These are phyloP conservation scores for Sebastes aleutianus DNA, from an alignment of 2,797 vertebrate species.

Conservation along the genomic window DNA sequence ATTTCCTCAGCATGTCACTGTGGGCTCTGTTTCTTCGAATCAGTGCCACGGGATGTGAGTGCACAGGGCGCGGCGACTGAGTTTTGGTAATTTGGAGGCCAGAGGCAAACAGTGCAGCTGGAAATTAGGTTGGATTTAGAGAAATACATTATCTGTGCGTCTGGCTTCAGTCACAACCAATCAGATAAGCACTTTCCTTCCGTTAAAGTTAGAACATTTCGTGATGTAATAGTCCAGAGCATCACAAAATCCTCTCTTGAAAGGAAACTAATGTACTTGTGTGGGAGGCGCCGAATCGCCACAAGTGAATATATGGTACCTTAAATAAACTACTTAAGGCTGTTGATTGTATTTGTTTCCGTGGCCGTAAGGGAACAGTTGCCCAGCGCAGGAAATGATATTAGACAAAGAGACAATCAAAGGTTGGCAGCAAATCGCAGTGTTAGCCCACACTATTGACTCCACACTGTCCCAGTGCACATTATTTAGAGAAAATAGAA, in stretches of 20 bases:
- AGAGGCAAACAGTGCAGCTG: constrained; percentile 49
- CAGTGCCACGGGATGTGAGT: constrained; percentile 23
- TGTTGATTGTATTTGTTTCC: constrained; percentile 62
- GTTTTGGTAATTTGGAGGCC: constrained; percentile 49
- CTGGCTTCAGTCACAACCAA: constrained; percentile 61
- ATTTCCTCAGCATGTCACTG: constrained; percentile 37
- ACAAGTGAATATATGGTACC: constrained; percentile 54
- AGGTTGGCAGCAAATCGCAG: constrained; percentile 48
- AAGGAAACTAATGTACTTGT: constrained; percentile 54
- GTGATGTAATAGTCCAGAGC: constrained; percentile 55
- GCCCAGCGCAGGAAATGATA: constrained; percentile 56
- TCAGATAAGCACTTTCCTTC: constrained; percentile 62
- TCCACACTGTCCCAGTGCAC: constrained; percentile 23
- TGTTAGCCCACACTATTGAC: constrained; percentile 57
- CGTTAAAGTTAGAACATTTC: constrained; percentile 49
- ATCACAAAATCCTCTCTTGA: constrained; percentile 47
- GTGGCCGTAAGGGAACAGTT: constrained; percentile 55
- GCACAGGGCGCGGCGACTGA: constrained; percentile 30
- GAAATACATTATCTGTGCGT: constrained; percentile 59
- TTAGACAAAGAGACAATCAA: constrained; percentile 59
- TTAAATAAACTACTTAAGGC: constrained; percentile 63
- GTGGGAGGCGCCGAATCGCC: constrained; percentile 47
- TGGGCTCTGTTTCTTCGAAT: constrained; percentile 33
- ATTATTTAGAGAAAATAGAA: constrained; percentile 45
- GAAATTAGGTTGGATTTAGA: constrained; percentile 68